These are phyloP conservation scores for Tragopan temminckii DNA, from an alignment of 2,797 vertebrate species.

Conservation along the genomic window DNA sequence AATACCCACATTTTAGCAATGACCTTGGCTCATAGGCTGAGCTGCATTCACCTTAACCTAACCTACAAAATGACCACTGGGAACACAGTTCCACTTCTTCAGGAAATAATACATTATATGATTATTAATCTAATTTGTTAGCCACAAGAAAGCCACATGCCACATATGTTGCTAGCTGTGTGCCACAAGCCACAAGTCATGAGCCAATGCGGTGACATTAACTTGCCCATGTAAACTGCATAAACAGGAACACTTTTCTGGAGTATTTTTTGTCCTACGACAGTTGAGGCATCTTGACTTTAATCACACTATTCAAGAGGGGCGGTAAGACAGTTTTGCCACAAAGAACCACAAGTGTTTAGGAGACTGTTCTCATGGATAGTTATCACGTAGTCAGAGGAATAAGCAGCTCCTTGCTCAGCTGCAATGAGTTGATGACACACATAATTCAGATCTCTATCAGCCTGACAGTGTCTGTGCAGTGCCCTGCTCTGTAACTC, in stretches of 20 bases:
- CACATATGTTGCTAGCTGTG: neutral
- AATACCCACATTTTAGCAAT: neutral
- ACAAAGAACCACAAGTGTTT: neutral
- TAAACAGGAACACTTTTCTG: neutral
- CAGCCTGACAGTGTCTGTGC: neutral
- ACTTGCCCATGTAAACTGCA: neutral
- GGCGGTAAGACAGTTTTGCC: neutral
- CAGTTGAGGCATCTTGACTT: neutral
- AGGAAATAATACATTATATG: neutral
- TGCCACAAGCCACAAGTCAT: neutral
- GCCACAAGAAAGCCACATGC: neutral
- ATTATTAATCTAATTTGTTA: neutral
- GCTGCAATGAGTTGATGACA: neutral
- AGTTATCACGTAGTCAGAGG: neutral
- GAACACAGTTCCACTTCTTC: neutral
- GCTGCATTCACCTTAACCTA: neutral
- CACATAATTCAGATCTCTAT: neutral
- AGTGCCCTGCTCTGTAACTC: neutral
- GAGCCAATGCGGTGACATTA: neutral
- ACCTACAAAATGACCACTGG: neutral
- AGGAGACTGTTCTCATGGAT: neutral
- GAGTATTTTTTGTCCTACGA: neutral
- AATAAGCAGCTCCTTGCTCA: neutral
- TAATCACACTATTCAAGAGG: neutral
- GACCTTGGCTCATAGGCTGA: rapidly evolving